Percentiles rank a stretch among this genome's conserved stretches.
These are phyloP conservation scores for Drosophila bifasciata DNA, from an alignment of 1,140 invertebrate genomes.

Conservation along the genomic window DNA sequence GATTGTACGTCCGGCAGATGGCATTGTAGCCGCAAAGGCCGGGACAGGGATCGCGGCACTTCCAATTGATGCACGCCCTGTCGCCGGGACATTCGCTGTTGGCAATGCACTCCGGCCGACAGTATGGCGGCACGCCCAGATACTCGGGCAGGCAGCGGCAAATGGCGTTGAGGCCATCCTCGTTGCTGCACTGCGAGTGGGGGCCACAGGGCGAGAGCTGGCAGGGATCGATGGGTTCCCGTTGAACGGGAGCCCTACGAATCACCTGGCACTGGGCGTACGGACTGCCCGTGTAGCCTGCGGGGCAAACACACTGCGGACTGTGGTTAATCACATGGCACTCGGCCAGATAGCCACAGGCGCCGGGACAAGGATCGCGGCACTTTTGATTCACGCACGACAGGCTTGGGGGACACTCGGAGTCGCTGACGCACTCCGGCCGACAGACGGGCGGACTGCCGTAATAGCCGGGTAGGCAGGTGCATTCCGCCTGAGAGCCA, in stretches of 20 bases:
- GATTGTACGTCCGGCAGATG: constrained; percentile 87
- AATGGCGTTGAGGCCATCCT: constrained; percentile 86
- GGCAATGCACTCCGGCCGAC: constrained; percentile 88
- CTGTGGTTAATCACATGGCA: constrained; percentile 93
- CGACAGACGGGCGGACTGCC: constrained; percentile 86
- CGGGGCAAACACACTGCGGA: constrained; percentile 90
- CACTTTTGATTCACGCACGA: constrained; percentile 87
- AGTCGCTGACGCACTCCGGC: constrained; percentile 86
- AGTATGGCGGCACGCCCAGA: constrained; percentile 88
- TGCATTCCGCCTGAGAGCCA: constrained; percentile 84
- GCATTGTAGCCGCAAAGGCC: constrained; percentile 88
- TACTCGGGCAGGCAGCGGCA: constrained; percentile 89
- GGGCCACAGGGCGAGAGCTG: constrained; percentile 90
- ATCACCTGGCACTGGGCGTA: constrained; percentile 88
- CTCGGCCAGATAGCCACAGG: constrained; percentile 88
- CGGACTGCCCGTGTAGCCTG: constrained; percentile 89
- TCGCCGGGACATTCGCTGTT: constrained; percentile 89
- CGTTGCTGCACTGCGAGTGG: constrained; percentile 88
- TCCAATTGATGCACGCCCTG: constrained; percentile 88
- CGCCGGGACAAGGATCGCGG: constrained; percentile 86
- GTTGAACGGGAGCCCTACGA: constrained; percentile 88
- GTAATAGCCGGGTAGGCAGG: constrained; percentile 85
- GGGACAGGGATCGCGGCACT: constrained; percentile 86
- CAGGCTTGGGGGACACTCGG: constrained; percentile 85
- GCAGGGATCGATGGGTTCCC: constrained; percentile 89